phyloP scores from a whole-genome alignment of 1,140 invertebrate genomes.

The Cepaea nemoralis region DNA sequence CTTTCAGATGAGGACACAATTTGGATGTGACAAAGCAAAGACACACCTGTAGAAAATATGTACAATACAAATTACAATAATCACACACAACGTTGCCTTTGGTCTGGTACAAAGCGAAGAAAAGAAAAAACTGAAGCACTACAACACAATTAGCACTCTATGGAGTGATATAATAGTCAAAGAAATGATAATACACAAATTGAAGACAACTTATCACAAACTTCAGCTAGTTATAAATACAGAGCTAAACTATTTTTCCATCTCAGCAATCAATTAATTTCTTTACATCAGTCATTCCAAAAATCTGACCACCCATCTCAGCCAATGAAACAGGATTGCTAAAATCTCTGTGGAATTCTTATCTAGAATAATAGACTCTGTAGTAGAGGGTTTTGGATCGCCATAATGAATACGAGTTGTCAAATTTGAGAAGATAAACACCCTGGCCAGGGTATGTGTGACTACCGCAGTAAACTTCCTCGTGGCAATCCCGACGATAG shows the following conservation, averaged over 20 bases:
- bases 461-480: conserved; percentile 96
- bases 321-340: not conserved
- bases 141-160: conserved; percentile 1
- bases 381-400: conserved; percentile 99
- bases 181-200: not conserved
- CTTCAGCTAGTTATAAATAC: not conserved
- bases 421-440: conserved; percentile 98
- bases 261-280: not conserved
- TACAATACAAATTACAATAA: too few relatives aligned
- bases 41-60: too few relatives aligned
- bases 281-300: not conserved
- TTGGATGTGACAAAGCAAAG: too few relatives aligned
- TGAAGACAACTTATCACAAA: not conserved
- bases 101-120: too few relatives aligned
- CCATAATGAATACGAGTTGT: conserved; percentile 99
- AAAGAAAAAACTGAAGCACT: not conserved
- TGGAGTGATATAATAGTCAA: not conserved
- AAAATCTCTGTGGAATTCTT: conserved; percentile 31
- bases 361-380: conserved; percentile 92
- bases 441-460: conserved; percentile 95
- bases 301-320: conserved; percentile 8
- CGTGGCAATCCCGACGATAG: conserved; percentile 94
- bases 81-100: too few relatives aligned
- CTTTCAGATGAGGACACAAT: too few relatives aligned
- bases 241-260: not conserved